Conservation (phyloP, 2,113 vertebrate species). For the Formicarius rufipectus region DNA sequence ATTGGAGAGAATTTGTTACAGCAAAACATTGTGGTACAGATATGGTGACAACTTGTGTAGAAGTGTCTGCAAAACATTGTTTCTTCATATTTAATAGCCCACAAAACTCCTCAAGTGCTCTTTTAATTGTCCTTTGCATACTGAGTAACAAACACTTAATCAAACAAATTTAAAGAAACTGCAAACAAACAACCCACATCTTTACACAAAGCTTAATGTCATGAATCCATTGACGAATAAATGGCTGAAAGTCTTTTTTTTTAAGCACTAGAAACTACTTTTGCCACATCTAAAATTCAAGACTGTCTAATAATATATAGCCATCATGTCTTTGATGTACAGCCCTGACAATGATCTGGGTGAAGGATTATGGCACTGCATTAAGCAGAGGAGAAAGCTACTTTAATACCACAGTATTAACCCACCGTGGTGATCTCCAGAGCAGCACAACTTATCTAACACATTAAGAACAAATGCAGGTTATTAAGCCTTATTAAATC, state of each 20-base stretch:
- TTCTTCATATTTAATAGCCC: background rate
- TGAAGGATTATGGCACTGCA: background rate
- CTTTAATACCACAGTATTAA: background rate
- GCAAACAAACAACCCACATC: background rate
- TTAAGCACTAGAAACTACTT: background rate
- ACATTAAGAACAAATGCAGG: background rate
- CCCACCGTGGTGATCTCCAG: background rate
- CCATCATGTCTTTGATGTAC: background rate
- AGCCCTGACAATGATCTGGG: background rate
- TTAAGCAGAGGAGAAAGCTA: background rate
- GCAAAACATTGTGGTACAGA: background rate
- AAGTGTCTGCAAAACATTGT: background rate
- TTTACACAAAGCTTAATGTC: background rate
- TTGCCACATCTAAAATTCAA: background rate
- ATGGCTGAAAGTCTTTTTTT: background rate
- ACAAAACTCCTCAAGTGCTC: background rate
- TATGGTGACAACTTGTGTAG: background rate
- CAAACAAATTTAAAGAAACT: background rate
- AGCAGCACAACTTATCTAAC: background rate
- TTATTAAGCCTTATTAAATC: conserved; percentile 31
- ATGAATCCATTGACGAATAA: background rate
- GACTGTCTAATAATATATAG: background rate
- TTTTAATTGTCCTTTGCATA: background rate
- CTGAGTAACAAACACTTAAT: background rate
- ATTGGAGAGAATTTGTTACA: background rate